A percentile compares a stretch with the other conserved stretches of the same genome.
phyloP scores from a whole-genome alignment of 2,888 invertebrate genomes.

The Tetheella fluctuosa region DNA sequence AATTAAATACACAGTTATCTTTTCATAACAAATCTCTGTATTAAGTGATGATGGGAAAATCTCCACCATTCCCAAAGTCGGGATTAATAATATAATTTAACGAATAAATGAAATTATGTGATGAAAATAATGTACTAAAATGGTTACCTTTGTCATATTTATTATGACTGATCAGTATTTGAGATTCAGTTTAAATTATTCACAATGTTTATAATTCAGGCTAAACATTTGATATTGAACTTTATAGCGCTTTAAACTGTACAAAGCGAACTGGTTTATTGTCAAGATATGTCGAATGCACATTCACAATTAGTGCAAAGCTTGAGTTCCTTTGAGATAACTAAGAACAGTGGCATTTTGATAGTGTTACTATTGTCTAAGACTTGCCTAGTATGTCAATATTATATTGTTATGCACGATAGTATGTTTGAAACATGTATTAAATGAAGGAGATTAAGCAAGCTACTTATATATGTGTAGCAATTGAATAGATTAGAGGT shows the following conservation, averaged over 20 bases:
- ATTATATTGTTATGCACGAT: constrained; percentile 1
- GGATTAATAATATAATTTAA: no score
- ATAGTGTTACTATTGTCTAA: constrained; percentile 4
- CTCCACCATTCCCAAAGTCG: no score
- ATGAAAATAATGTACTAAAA: not conserved
- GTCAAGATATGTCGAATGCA: not conserved
- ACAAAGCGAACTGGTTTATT: not conserved
- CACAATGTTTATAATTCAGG: not conserved
- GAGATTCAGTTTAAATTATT: not conserved
- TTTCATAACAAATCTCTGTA: no score
- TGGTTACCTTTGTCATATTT: not conserved
- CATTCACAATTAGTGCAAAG: not conserved
- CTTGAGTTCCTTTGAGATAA: constrained; percentile 11
- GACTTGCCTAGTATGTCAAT: not conserved
- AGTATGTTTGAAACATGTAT: not conserved
- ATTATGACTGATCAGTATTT: not conserved
- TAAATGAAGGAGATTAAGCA: not conserved
- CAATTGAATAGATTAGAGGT: no score
- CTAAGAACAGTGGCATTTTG: constrained; percentile 4
- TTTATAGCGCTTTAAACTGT: not conserved
- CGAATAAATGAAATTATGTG: no score
- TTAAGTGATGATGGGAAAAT: no score
- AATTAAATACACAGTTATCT: no score
- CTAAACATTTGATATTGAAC: not conserved
- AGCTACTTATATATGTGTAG: no score